These are phyloP conservation scores for Megaleporinus macrocephalus DNA, from an alignment of 2,113 vertebrate genomes.

Conservation along the genomic window DNA sequence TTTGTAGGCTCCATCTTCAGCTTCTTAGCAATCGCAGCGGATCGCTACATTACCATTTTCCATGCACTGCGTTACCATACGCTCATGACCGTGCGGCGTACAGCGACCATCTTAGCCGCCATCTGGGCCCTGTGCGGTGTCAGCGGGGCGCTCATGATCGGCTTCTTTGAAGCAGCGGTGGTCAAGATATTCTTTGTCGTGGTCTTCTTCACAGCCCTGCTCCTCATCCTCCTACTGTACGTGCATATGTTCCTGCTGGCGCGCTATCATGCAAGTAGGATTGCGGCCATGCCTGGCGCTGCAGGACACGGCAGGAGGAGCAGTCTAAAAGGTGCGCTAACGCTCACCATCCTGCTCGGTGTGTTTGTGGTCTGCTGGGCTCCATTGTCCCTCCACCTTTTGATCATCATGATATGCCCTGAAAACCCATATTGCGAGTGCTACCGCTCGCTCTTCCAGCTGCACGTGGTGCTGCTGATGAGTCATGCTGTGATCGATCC, in stretches of 20 bases:
- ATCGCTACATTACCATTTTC: constrained; percentile 96
- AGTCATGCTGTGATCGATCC: constrained; percentile 92
- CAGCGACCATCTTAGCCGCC: constrained; percentile 70
- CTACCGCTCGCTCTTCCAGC: constrained; percentile 90
- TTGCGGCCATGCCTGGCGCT: constrained; percentile 74
- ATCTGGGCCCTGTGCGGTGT: constrained; percentile 85
- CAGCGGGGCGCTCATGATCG: constrained; percentile 82
- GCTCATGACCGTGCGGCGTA: constrained; percentile 86
- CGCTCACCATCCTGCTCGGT: constrained; percentile 90
- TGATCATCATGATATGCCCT: constrained; percentile 87
- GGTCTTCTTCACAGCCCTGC: constrained; percentile 84
- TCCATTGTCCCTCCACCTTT: constrained; percentile 89
- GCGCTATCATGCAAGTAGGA: constrained; percentile 85
- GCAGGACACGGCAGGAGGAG: constrained; percentile 63
- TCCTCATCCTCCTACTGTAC: constrained; percentile 88
- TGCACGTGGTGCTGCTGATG: constrained; percentile 89
- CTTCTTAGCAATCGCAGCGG: constrained; percentile 89
- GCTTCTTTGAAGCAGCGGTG: constrained; percentile 79
- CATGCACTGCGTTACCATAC: constrained; percentile 89
- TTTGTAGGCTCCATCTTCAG: constrained; percentile 92
- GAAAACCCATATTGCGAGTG: constrained; percentile 93
- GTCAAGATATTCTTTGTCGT: constrained; percentile 85
- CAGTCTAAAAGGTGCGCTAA: constrained; percentile 87
- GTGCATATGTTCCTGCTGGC: constrained; percentile 93
- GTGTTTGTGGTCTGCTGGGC: constrained; percentile 92